Percentiles rank a stretch among this genome's conserved stretches.
Evolutionary conservation across 2,888 invertebrate species (phyloP).

Genomic region (Cecidostiba fungosa): DNA sequence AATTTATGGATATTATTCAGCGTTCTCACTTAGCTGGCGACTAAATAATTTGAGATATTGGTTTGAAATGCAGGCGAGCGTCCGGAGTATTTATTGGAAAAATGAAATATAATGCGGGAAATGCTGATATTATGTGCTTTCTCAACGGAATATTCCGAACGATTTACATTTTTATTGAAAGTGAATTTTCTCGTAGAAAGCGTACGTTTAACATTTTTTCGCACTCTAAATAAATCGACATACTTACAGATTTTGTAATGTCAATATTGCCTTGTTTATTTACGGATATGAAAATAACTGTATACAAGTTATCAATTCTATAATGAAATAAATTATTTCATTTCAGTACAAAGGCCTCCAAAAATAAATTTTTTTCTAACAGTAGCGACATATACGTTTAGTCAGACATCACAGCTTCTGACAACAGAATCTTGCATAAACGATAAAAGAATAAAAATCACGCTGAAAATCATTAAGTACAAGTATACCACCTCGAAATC

Average conservation of each 20-base stretch:
- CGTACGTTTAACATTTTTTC: background rate
- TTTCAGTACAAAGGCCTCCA: too few relatives aligned
- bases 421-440: background rate
- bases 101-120: constrained; percentile 34
- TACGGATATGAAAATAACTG: background rate
- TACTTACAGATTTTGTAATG: background rate
- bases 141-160: background rate
- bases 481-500: background rate
- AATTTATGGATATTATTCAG: constrained; percentile 43
- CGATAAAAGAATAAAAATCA: too few relatives aligned
- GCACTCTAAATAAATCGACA: background rate
- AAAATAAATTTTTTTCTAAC: too few relatives aligned
- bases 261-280: background rate
- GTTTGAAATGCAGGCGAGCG: constrained; percentile 33
- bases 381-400: too few relatives aligned
- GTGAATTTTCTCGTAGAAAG: background rate
- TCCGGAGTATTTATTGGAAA: constrained; percentile 38
- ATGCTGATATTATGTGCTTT: constrained; percentile 29
- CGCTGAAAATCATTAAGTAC: too few relatives aligned
- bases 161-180: constrained; percentile 30
- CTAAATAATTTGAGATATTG: constrained; percentile 45
- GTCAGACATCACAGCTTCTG: too few relatives aligned
- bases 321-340: too few relatives aligned
- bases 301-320: too few relatives aligned
- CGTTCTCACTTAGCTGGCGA: constrained; percentile 13